Base-by-base conservation (phyloP, 2,797 vertebrate species). In the Linurgus olivaceus region DNA sequence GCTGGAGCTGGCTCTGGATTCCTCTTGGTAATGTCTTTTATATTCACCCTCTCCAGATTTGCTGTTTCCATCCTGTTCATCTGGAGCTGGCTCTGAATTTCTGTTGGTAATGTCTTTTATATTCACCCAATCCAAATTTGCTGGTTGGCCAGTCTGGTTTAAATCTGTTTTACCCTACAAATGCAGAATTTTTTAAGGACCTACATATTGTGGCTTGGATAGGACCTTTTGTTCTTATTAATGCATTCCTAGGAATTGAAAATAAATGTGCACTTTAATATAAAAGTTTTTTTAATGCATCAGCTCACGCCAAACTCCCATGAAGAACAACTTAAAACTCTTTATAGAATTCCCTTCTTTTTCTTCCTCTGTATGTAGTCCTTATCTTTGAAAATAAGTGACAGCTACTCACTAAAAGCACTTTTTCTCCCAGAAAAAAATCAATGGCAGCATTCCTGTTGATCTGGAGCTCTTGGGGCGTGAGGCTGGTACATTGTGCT, bases 141-240 rank as follows among this genome's bases (percentile, higher is more conserved):
- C 45, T 84, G 31, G 33, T 78, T 2, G 8, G 11, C 44, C 31
- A n/a, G 35, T 66, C n/a, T 93, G 73, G 9, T 59, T 94, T 73
- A 66, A 66, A 90, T 76, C 37, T 70, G 0, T 31, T 86, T 55
- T 61, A 83, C 19, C 24, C n/a, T 17, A 78, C 37, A 85, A 93
- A 63, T 44, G 24, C 33, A 66, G 75, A 33, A 45, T 88, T 93
- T 79, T 68, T 33, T 75, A 16, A 55, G 47, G 9, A 17, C 29
- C n/a, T 75, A 40, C 25, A 19, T 81, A 50, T 5, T 86, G 73
- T 63, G 94, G 62, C 51, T 94, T 93, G 89, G 94, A 57, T 62
- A 84, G 80, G 79, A 65, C 48, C 31, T 81, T 91, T 90, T 78
- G 40, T 94, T 91, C 89, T 88, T 91, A 84, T 67, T 86, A 88